Percentiles rank a stretch among this genome's conserved stretches.
Conservation (phyloP, 2,113 vertebrate species). For the Himantopus leucocephalus region DNA sequence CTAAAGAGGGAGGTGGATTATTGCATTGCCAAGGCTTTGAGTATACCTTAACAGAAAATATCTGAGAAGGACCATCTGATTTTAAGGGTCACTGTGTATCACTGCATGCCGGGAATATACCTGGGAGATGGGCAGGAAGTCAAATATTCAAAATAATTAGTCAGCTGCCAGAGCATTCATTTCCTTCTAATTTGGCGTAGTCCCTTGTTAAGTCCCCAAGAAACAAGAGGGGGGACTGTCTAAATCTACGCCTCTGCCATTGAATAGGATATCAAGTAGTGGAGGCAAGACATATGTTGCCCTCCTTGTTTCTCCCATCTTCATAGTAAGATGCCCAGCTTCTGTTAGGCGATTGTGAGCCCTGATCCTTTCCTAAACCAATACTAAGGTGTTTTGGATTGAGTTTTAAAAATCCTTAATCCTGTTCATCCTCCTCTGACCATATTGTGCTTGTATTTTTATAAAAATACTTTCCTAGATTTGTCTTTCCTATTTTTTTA, state of each 20-base stretch:
- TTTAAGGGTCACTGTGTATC: neutral
- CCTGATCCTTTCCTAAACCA: neutral
- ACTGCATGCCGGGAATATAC: neutral
- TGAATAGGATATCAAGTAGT: neutral
- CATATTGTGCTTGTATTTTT: neutral
- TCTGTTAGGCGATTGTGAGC: neutral
- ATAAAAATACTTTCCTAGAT: neutral
- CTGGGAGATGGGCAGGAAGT: neutral
- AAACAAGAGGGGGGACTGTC: neutral
- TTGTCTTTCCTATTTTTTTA: neutral
- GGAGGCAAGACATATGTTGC: neutral
- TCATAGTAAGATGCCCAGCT: neutral
- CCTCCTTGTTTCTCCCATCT: neutral
- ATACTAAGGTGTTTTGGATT: neutral
- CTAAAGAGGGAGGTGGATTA: conserved; percentile 1
- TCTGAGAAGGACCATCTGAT: neutral
- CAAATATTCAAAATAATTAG: neutral
- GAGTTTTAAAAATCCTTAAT: conserved; percentile 8
- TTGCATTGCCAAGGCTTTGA: neutral
- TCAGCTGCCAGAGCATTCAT: neutral
- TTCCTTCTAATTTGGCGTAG: neutral
- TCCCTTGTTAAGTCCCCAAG: neutral
- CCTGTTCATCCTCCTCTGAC: neutral
- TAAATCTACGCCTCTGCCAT: neutral
- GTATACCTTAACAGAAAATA: neutral